Conservation (phyloP, 2,888 invertebrate species). For the Parnassius mnemosyne region DNA sequence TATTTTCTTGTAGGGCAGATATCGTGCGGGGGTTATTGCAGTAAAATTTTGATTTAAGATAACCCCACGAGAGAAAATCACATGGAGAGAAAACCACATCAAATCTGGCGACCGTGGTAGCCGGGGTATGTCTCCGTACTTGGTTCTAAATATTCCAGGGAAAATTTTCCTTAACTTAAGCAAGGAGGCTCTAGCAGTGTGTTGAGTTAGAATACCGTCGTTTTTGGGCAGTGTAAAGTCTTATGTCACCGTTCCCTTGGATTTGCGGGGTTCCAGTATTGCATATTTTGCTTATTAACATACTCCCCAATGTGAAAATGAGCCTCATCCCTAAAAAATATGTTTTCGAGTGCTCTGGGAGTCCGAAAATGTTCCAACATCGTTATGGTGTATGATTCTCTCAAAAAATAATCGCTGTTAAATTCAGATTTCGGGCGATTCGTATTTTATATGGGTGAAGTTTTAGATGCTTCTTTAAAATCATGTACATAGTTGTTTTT, state of each 20-base stretch:
- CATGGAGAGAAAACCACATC: no score
- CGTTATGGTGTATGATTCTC: not conserved
- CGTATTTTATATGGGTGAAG: constrained; percentile 4
- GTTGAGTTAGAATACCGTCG: not conserved
- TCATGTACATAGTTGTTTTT: no score
- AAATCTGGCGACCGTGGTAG: no score
- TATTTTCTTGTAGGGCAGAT: not conserved
- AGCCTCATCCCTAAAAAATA: not conserved
- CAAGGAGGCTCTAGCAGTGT: no score
- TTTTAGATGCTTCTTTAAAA: not conserved
- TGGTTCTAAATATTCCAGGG: no score
- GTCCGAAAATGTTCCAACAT: constrained; percentile 2
- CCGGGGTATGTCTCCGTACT: no score
- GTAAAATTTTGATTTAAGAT: not conserved
- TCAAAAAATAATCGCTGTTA: not conserved
- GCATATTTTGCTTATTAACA: no score
- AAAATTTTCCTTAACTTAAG: no score
- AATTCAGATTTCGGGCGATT: not conserved
- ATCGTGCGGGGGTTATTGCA: not conserved
- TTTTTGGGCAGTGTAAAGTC: not conserved
- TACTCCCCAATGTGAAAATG: not conserved
- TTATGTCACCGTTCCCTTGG: not conserved
- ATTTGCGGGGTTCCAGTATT: no score
- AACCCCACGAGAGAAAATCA: not conserved
- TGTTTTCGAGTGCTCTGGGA: not conserved